Evolutionary conservation across 2,888 invertebrate genomes (phyloP).

Genomic region (Notodonta ziczac): DNA sequence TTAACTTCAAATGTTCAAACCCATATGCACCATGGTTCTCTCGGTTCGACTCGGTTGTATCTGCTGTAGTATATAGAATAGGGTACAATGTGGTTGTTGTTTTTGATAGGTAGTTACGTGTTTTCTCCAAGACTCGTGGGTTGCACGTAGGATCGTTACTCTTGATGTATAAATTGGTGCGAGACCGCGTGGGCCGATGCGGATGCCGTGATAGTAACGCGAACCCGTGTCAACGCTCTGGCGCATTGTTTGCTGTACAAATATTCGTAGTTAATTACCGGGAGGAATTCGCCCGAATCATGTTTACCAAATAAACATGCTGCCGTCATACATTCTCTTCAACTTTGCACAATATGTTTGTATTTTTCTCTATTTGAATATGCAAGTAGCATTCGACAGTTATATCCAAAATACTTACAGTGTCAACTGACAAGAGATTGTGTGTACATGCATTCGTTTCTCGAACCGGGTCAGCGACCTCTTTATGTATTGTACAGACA

Average conservation of each 20-base stretch:
- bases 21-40: no score
- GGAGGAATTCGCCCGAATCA: conserved; percentile 22
- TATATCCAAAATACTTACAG: conserved; percentile 24
- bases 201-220: conserved; percentile 69
- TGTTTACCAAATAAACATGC: conserved; percentile 18
- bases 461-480: conserved; percentile 65
- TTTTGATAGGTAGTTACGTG: neutral
- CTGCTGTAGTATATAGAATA: no score
- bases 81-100: no score
- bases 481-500: conserved; percentile 69
- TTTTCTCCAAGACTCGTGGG: conserved; percentile 55
- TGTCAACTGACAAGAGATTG: conserved; percentile 37
- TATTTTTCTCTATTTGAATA: neutral
- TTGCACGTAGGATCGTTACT: conserved; percentile 57
- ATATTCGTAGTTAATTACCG: conserved; percentile 38
- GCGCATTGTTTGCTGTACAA: conserved; percentile 37
- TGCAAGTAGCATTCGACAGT: conserved; percentile 12
- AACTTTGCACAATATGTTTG: neutral
- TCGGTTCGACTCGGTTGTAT: no score
- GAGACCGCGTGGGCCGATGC: conserved; percentile 67
- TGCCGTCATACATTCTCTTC: neutral
- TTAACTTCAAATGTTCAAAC: no score
- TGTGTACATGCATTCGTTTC: conserved; percentile 51
- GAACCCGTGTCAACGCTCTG: conserved; percentile 67
- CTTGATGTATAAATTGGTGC: conserved; percentile 65